A percentile compares a stretch with the other conserved stretches of the same genome.
These are phyloP conservation scores for Drosophila chauvacae DNA, from an alignment of 1,140 invertebrate genomes.

Conservation along the genomic window DNA sequence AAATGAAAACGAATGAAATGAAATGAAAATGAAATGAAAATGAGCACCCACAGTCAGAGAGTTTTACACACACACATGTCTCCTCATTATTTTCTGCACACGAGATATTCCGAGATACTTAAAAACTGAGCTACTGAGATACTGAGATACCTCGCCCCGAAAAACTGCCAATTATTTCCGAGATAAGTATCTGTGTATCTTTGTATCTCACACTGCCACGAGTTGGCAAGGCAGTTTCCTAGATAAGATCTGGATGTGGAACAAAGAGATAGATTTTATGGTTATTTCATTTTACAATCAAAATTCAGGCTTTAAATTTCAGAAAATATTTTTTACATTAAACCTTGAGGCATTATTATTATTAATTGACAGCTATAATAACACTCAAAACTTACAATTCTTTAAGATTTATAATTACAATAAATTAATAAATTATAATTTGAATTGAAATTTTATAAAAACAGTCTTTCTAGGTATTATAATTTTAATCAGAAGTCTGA, in stretches of 20 bases:
- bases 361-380: too few relatives aligned
- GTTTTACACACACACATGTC: not conserved
- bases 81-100: not conserved
- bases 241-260: not conserved
- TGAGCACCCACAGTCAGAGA: not conserved
- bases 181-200: constrained; percentile 12
- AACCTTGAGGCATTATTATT: too few relatives aligned
- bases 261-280: not conserved
- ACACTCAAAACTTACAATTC: not conserved
- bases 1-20: constrained; percentile 5
- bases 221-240: not conserved
- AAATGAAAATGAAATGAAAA: constrained; percentile 15
- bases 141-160: not conserved
- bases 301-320: not conserved
- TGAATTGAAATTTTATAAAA: not conserved
- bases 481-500: too few relatives aligned
- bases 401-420: not conserved
- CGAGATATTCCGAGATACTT: not conserved
- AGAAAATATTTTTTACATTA: not conserved
- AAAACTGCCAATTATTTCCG: constrained; percentile 2
- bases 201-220: constrained; percentile 3
- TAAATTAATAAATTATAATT: not conserved
- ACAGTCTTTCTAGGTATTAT: not conserved
- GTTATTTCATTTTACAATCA: not conserved
- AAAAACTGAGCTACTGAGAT: not conserved